Evolutionary conservation across 1,140 invertebrate species (phyloP).

Genomic region (Cecropterus lyciades): DNA sequence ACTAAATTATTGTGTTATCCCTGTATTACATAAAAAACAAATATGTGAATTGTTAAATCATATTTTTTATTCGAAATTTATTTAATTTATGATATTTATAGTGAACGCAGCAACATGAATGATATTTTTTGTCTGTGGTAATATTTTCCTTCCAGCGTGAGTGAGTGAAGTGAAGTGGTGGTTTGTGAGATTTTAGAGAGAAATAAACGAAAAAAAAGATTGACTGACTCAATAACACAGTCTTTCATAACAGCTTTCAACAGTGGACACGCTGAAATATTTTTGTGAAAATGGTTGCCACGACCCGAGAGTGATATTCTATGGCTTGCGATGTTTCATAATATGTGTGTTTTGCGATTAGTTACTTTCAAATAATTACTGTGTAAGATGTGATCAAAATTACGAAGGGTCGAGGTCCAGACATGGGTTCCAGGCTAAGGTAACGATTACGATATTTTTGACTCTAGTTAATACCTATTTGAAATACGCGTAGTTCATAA

Average conservation of each 20-base stretch:
- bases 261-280: slow-evolving; percentile 40
- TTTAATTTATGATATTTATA: too few relatives aligned
- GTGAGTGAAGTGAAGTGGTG: slow-evolving; percentile 2
- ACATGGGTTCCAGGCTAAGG: slow-evolving; percentile 79
- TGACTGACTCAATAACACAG: slow-evolving; percentile 12
- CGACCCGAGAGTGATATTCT: slow-evolving; percentile 55
- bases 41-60: too few relatives aligned
- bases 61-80: too few relatives aligned
- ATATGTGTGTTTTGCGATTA: slow-evolving; percentile 49
- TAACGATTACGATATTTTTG: slow-evolving; percentile 41
- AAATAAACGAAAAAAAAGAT: slow-evolving; percentile 12
- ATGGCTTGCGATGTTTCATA: slow-evolving; percentile 68
- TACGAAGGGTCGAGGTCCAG: slow-evolving; percentile 64
- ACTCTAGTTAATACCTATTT: background rate
- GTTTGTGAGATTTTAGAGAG: background rate
- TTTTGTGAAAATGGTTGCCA: slow-evolving; percentile 53
- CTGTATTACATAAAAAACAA: too few relatives aligned
- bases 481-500: background rate
- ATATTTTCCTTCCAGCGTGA: background rate
- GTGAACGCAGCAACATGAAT: slow-evolving; percentile 83
- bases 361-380: slow-evolving; percentile 41
- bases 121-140: slow-evolving; percentile 90
- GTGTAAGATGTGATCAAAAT: slow-evolving; percentile 68
- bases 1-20: too few relatives aligned
- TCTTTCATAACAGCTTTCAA: slow-evolving; percentile 20